phyloP scores from a whole-genome alignment of 2,113 vertebrate species.

The Takifugu flavidus region DNA sequence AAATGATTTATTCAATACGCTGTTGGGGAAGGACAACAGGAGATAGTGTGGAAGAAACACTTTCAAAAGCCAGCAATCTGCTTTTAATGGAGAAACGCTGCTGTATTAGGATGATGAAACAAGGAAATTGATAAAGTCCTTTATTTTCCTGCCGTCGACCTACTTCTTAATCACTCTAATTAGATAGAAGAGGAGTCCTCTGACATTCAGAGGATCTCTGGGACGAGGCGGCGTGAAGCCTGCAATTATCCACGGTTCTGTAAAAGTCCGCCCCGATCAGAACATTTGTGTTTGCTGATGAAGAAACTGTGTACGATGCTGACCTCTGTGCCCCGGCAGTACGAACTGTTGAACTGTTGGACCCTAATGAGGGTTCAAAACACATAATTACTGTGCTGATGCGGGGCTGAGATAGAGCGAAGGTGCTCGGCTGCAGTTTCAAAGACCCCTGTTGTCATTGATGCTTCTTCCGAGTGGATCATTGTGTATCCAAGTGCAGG shows the following conservation, averaged over 20 bases:
- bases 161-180: conserved; percentile 10
- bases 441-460: too few relatives aligned
- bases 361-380: conserved; percentile 4
- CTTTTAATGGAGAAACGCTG: neutral
- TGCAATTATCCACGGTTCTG: neutral
- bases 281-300: conserved; percentile 9
- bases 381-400: too few relatives aligned
- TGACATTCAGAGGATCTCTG: neutral
- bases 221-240: neutral
- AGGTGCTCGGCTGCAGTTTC: too few relatives aligned
- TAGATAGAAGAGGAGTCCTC: neutral
- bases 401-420: too few relatives aligned
- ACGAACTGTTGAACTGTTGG: conserved; percentile 2
- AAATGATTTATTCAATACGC: too few relatives aligned
- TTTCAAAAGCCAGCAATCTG: too few relatives aligned
- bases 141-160: conserved; percentile 2
- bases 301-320: neutral
- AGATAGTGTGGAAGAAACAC: too few relatives aligned
- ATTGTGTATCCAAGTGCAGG: too few relatives aligned
- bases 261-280: neutral
- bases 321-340: neutral
- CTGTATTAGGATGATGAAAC: neutral
- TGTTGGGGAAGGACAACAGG: too few relatives aligned
- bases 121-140: neutral
- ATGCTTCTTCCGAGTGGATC: too few relatives aligned